Evolutionary conservation across 2,888 invertebrate species (phyloP), one percentile per base, ranked within the genome.

Genomic region (Metopia argyrocephala): DNA sequence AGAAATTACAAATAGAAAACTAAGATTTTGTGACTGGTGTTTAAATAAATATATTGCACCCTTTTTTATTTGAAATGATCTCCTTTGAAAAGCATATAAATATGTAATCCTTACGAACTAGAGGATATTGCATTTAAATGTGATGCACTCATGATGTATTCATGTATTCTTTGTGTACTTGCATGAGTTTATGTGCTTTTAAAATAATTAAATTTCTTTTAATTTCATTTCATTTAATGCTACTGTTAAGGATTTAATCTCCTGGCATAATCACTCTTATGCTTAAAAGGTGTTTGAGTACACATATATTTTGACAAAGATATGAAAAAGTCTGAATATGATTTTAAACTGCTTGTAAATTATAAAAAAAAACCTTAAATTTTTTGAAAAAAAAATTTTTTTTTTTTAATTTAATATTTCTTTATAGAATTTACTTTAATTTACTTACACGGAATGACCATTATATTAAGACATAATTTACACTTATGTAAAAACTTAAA

Each of bases 401-500:
- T 56, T 18, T 56, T 27, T 27, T n/a, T 12, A 56, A n/a, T n/a
- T 38, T 15, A 21, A 59, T 12, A 21, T 38, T 20, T 21, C 0
- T 3, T 3, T 38, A 3, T 48, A 6, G 20, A 1, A 20, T 59
- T 12, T 28, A 15, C 25, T 21, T 45, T 18, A 61, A 61, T 38
- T 15, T 6, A n/a, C 15, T 12, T 2, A 64, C 31, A 46, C 15
- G 54, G 61, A 62, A 68, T 76, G 25, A 64, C 50, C 38, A 18
- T 45, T 59, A 38, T 38, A 38, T 38, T 52, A 25, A 18, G 50
- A 38, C 12, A 65, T 52, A 45, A 70, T 65, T 65, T 70, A 52
- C 0, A 57, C 18, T 25, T 46, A 7, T 45, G 9, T 27, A 18
- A 20, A 68, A 76, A 74, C 68, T 74, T 57, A 52, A 73, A 65